These are phyloP conservation scores for Helicoverpa armigera DNA, from an alignment of 1,140 invertebrate genomes.

Conservation along the genomic window DNA sequence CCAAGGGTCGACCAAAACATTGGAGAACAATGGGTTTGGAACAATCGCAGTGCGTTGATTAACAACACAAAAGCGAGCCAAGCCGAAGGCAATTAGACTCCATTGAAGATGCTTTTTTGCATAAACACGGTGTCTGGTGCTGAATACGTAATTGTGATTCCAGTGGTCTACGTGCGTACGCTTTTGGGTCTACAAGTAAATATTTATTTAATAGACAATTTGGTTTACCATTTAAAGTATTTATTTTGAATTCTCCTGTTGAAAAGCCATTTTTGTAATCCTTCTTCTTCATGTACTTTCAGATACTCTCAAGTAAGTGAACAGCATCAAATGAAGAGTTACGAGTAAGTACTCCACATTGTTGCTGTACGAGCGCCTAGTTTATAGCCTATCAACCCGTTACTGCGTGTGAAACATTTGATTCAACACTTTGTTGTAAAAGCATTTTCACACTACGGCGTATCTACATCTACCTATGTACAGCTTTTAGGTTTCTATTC, in stretches of 20 bases:
- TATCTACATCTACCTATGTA: too few relatives aligned
- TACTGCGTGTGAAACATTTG: background rate
- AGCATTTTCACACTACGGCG: background rate
- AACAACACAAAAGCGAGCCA: slow-evolving; percentile 52
- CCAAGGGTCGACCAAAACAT: slow-evolving; percentile 30
- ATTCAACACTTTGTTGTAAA: slow-evolving; percentile 5
- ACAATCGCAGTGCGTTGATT: slow-evolving; percentile 50
- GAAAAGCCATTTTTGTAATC: too few relatives aligned
- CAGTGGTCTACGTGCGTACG: slow-evolving; percentile 1
- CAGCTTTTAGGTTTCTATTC: too few relatives aligned
- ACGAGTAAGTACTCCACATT: background rate
- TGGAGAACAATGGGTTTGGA: slow-evolving; percentile 40
- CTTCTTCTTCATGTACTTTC: background rate
- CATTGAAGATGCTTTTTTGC: slow-evolving; percentile 48
- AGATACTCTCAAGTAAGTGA: too few relatives aligned
- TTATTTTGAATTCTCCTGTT: background rate
- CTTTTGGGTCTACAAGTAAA: background rate
- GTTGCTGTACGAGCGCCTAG: background rate
- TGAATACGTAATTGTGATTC: slow-evolving; percentile 34
- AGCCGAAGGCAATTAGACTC: slow-evolving; percentile 51
- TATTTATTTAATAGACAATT: background rate
- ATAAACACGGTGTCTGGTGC: slow-evolving; percentile 17
- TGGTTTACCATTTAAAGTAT: background rate
- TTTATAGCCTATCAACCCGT: background rate
- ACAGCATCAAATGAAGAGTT: slow-evolving; percentile 1